Evolutionary conservation across 2,113 vertebrate species (phyloP).

Genomic region (Semicossyphus pulcher): DNA sequence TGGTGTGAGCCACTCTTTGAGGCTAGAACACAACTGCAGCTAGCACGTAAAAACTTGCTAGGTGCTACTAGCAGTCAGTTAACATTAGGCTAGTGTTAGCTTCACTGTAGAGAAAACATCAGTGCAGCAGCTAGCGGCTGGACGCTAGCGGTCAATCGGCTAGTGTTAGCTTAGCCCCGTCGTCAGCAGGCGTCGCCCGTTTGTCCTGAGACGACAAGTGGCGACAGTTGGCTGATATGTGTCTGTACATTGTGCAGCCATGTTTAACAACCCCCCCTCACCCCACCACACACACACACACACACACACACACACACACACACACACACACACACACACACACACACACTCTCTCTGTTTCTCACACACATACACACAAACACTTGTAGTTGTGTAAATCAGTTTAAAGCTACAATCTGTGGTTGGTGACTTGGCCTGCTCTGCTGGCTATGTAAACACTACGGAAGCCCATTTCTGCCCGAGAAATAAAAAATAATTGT

Average conservation of each 20-base stretch:
- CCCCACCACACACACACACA: constrained; percentile 18
- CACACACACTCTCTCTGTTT: no score
- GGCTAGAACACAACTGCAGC: not conserved
- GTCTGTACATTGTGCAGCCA: constrained; percentile 78
- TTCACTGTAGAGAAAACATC: constrained; percentile 65
- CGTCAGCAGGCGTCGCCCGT: constrained; percentile 43
- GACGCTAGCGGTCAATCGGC: constrained; percentile 62
- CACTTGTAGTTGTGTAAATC: constrained; percentile 15
- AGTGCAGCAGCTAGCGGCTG: constrained; percentile 70
- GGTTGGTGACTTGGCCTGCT: constrained; percentile 6
- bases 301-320: not conserved
- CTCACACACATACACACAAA: no score
- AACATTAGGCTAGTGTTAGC: constrained; percentile 69
- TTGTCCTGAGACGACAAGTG: constrained; percentile 33
- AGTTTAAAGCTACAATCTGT: constrained; percentile 58
- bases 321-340: constrained; percentile 19
- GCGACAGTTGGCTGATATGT: constrained; percentile 71
- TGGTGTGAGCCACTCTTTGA: constrained; percentile 1
- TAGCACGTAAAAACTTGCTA: constrained; percentile 40
- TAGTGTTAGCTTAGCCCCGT: constrained; percentile 76
- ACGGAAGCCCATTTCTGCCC: not conserved
- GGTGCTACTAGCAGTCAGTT: constrained; percentile 81
- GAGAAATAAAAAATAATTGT: no score
- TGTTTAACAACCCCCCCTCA: constrained; percentile 26
- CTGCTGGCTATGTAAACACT: constrained; percentile 33